These are phyloP conservation scores for Sebastes vulpes DNA, from an alignment of 2,797 vertebrate genomes.

Conservation along the genomic window DNA sequence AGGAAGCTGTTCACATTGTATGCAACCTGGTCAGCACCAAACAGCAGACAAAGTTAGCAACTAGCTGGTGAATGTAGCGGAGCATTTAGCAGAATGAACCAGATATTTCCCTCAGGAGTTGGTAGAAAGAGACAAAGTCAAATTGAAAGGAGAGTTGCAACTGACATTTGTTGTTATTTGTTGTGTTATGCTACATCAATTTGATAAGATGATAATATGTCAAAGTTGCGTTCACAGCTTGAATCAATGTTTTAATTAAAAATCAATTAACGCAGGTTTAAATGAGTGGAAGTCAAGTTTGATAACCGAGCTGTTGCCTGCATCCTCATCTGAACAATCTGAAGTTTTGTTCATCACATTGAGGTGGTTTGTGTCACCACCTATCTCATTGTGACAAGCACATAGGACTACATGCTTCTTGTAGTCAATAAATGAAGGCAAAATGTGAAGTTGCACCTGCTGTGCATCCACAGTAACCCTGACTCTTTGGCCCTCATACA, in stretches of 20 bases:
- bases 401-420: not conserved
- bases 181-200: not conserved
- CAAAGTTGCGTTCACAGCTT: not conserved
- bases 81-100: not conserved
- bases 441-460: slow-evolving; percentile 44
- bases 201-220: not conserved
- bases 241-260: not conserved
- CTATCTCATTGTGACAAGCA: not conserved
- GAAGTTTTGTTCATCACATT: not conserved
- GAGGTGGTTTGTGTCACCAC: not conserved
- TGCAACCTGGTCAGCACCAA: too few species aligned
- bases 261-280: not conserved
- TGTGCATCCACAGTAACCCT: slow-evolving; percentile 21
- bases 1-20: too few species aligned
- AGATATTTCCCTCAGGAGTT: not conserved
- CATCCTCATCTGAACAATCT: not conserved
- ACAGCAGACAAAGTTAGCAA: too few species aligned
- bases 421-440: slow-evolving; percentile 14
- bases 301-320: not conserved
- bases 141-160: not conserved
- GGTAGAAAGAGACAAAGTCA: not conserved
- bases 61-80: too few species aligned
- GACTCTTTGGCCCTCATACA: slow-evolving; percentile 17
- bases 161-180: not conserved
- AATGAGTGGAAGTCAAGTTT: not conserved